Conservation (phyloP, 2,113 vertebrate species). For the Brachyhypopomus occidentalis region DNA sequence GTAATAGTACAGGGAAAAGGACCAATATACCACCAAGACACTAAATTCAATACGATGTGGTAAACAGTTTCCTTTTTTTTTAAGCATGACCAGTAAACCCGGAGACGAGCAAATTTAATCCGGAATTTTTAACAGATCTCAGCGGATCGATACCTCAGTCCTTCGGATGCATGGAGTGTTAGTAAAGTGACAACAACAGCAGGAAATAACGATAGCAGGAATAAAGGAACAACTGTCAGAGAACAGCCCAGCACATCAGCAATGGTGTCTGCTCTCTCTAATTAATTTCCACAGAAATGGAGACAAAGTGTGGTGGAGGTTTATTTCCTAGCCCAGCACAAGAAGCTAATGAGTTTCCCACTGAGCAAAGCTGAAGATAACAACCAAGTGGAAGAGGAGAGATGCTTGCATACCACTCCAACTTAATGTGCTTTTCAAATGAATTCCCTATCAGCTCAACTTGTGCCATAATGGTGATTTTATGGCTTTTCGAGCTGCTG, state of each 20-base stretch:
- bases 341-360: conserved; percentile 61
- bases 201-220: conserved; percentile 55
- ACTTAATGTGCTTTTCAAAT: conserved; percentile 56
- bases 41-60: conserved; percentile 56
- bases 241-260: conserved; percentile 48
- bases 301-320: conserved; percentile 58
- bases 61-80: conserved; percentile 57
- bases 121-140: conserved; percentile 57
- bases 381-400: conserved; percentile 47
- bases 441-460: conserved; percentile 53
- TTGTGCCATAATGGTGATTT: conserved; percentile 53
- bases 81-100: conserved; percentile 54
- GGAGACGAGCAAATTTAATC: conserved; percentile 59
- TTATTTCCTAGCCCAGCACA: conserved; percentile 54
- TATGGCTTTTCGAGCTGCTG: conserved; percentile 51
- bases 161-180: conserved; percentile 50
- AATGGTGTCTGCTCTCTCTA: conserved; percentile 56
- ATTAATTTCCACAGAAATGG: conserved; percentile 61
- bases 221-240: conserved; percentile 50
- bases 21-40: conserved; percentile 43
- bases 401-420: conserved; percentile 48
- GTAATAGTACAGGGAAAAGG: conserved; percentile 22
- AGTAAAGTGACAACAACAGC: conserved; percentile 58
- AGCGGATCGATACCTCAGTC: conserved; percentile 61
- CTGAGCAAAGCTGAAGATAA: conserved; percentile 59